Conservation (phyloP, 2,797 vertebrate species). For the Hybognathus amarus region DNA sequence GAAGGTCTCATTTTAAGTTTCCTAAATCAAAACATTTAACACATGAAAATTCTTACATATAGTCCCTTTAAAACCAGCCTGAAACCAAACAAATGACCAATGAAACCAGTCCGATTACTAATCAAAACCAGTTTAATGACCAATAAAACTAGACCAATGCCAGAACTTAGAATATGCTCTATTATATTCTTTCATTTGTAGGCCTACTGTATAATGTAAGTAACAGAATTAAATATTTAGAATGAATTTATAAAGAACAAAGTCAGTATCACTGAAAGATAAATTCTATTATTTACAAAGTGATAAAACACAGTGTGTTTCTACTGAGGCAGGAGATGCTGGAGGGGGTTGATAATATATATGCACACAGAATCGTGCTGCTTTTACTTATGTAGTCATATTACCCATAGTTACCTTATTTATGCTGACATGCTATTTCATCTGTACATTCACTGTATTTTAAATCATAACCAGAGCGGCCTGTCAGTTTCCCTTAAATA, state of each 20-base stretch:
- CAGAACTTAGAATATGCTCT: neutral
- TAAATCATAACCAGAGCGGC: neutral
- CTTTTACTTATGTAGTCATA: conserved; percentile 10
- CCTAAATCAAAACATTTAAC: too few relatives aligned
- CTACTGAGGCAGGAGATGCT: neutral
- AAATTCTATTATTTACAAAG: neutral
- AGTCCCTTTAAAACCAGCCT: neutral
- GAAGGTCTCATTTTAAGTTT: neutral
- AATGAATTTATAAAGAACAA: neutral
- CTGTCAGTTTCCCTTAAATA: conserved; percentile 12
- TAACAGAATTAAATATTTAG: neutral
- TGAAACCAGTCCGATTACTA: neutral
- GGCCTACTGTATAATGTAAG: neutral
- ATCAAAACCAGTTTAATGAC: neutral
- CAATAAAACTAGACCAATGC: neutral
- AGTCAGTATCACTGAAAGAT: neutral
- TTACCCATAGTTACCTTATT: conserved; percentile 27
- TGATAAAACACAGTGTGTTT: neutral
- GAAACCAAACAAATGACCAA: neutral
- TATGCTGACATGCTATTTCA: conserved; percentile 27
- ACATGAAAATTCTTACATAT: neutral
- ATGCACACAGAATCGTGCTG: neutral
- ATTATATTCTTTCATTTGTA: neutral
- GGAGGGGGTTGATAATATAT: conserved; percentile 9
- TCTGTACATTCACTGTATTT: conserved; percentile 22